A percentile compares a stretch with the other conserved stretches of the same genome.
Evolutionary conservation across 2,113 vertebrate species (phyloP).

Genomic region (Elaphurus davidianus): DNA sequence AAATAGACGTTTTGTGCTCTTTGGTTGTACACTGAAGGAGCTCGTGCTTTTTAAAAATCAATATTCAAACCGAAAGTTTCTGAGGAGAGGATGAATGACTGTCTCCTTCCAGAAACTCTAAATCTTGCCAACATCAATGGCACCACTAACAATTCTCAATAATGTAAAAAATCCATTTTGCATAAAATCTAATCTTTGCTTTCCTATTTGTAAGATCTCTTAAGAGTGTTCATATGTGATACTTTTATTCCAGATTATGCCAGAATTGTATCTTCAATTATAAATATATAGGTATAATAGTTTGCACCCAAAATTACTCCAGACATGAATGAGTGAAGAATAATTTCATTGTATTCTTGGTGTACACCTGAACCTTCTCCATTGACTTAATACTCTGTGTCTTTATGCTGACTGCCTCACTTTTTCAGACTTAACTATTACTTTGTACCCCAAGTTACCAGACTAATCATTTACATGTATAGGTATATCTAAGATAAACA

Average conservation of each 20-base stretch:
- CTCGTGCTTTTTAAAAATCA: background rate
- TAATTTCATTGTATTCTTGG: background rate
- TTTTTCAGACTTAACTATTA: background rate
- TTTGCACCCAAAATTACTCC: background rate
- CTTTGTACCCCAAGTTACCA: background rate
- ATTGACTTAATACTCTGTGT: background rate
- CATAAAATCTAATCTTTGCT: background rate
- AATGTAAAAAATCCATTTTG: background rate
- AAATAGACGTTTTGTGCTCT: background rate
- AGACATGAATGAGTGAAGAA: background rate
- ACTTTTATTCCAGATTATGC: background rate
- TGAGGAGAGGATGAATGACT: background rate
- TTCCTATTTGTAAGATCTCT: background rate
- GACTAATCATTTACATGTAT: background rate
- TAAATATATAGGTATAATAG: background rate
- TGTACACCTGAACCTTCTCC: background rate
- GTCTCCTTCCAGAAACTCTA: background rate
- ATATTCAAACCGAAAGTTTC: background rate
- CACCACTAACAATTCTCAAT: background rate
- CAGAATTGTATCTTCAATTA: background rate
- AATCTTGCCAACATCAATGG: background rate
- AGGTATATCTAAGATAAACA: background rate
- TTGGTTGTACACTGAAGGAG: background rate
- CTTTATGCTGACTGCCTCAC: background rate
- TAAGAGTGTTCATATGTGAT: background rate